These are phyloP conservation scores for Anastatus disparis DNA, from an alignment of 1,140 invertebrate species.

Conservation along the genomic window DNA sequence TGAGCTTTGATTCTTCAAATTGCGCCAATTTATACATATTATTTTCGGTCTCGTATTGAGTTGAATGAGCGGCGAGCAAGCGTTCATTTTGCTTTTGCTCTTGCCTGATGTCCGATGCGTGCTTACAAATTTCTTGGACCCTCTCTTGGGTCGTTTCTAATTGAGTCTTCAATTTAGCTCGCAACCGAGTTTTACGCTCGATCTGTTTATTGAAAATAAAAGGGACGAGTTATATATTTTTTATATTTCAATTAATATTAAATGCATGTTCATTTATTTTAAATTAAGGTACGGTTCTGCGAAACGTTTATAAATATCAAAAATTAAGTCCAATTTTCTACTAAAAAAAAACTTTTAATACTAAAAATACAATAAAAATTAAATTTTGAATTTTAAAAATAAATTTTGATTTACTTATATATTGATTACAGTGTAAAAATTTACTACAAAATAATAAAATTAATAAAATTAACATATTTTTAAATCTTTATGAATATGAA, in stretches of 20 bases:
- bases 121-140: slow-evolving; percentile 51
- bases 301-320: no score
- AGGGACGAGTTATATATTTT: not conserved
- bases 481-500: no score
- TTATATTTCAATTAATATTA: not conserved
- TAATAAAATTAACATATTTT: no score
- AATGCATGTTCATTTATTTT: not conserved
- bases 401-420: no score
- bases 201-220: slow-evolving; percentile 47
- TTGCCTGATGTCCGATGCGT: slow-evolving; percentile 45
- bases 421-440: no score
- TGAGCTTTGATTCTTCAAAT: slow-evolving; percentile 66
- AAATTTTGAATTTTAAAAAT: no score
- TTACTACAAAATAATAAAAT: no score
- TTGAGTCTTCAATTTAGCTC: slow-evolving; percentile 47
- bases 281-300: no score
- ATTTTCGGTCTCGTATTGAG: slow-evolving; percentile 73
- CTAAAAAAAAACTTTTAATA: no score
- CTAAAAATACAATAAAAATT: no score
- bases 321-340: no score
- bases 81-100: slow-evolving; percentile 60
- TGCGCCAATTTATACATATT: slow-evolving; percentile 67
- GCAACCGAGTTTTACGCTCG: slow-evolving; percentile 55
- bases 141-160: slow-evolving; percentile 51
- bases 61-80: slow-evolving; percentile 70